Evolutionary conservation across 2,797 vertebrate species (phyloP), one percentile per base, ranked within the genome.

Genomic region (Smutsia gigantea): DNA sequence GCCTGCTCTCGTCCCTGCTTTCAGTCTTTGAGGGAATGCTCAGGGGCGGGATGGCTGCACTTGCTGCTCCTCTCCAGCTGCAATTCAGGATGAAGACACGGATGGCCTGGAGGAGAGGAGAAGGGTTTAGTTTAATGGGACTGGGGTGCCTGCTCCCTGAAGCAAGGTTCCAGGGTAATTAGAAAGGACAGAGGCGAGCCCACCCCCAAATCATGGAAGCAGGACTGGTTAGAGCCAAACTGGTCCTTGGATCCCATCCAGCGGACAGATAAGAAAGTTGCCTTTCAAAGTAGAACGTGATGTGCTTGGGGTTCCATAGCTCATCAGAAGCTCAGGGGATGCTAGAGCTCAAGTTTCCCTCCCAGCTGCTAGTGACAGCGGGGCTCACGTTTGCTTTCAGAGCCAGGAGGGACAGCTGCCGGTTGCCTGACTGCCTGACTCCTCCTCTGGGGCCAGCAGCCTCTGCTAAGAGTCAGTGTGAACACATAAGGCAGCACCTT

Each of bases 301-400:
- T 39, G 8, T 23, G 6, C 17, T 55, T 13, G 27, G 55, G 51
- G 8, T 31, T 64, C 42, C 6, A 0, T 4, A 53, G 53, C 31
- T 11, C 1, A 0, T 55, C 25, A 19, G n/a, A 21, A 29, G 25
- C 17, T 75, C 31, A 5, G 15, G 4, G 0, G 51, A 25, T 3
- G 0, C 18, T 39, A 11, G 31, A 57, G 27, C 37, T 34, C 5
- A 9, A 4, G 27, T 37, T 83, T 29, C 31, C 13, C 46, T 49
- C 18, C 13, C 63, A 71, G 31, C 7, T 66, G 1, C 53, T 21
- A 7, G 1, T 14, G 34, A 39, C 59, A 31, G 1, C 42, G 57
- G 63, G 37, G 42, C 27, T 53, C 34, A 1, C 5, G 12, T 71
- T 61, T 82, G 51, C 74, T 63, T 79, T 71, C 59, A 49, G 49